Percentiles rank a stretch among this genome's conserved stretches.
Conservation (phyloP, 92 coral and sea anemone genomes). For the Muricea muricata region DNA sequence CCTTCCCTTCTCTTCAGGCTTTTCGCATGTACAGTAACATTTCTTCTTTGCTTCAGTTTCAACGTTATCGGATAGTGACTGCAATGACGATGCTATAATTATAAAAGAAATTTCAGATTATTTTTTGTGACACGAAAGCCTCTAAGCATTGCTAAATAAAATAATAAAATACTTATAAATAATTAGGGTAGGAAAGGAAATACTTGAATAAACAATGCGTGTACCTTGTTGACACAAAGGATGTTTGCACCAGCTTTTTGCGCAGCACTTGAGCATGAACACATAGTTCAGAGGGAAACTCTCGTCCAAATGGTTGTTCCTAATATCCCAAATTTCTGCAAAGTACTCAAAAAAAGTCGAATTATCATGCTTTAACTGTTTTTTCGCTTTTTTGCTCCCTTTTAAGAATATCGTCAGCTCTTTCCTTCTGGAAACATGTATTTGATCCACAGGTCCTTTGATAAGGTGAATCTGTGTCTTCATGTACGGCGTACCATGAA, state of each 20-base stretch:
- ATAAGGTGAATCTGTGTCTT: constrained; percentile 45
- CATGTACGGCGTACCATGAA: constrained; percentile 59
- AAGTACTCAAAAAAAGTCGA: constrained; percentile 5
- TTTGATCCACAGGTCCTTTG: constrained; percentile 29
- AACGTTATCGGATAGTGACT: not conserved
- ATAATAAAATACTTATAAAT: not conserved
- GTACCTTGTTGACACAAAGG: constrained; percentile 44
- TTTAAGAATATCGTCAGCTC: constrained; percentile 26
- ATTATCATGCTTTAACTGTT: constrained; percentile 8
- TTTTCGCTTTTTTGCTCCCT: constrained; percentile 42
- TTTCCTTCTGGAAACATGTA: not conserved
- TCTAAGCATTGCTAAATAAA: not conserved
- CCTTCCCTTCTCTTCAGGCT: constrained; percentile 59
- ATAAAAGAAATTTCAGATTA: not conserved
- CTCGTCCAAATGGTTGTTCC: constrained; percentile 45
- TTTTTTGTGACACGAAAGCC: too few species aligned
- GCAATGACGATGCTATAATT: constrained; percentile 1
- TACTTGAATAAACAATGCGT: not conserved
- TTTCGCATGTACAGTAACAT: constrained; percentile 31
- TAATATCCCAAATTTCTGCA: constrained; percentile 24
- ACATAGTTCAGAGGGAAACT: constrained; percentile 51
- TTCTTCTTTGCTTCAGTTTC: not conserved
- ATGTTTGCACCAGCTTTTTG: constrained; percentile 51
- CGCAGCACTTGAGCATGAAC: constrained; percentile 61
- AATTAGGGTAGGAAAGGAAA: not conserved